Evolutionary conservation across 2,888 invertebrate species (phyloP).

Genomic region (Cephonodes hylas): DNA sequence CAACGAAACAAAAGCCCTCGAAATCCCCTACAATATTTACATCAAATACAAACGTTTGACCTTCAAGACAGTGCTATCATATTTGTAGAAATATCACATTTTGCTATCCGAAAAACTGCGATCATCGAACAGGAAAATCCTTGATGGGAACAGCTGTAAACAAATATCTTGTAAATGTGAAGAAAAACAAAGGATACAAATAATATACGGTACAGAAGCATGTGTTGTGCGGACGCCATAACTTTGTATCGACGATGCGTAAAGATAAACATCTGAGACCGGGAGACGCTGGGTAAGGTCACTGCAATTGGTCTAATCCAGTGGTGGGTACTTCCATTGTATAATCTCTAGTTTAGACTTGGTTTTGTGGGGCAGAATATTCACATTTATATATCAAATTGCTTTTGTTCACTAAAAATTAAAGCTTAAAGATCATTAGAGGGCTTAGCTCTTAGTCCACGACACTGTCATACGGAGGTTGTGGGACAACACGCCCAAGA

Average conservation of each 20-base stretch:
- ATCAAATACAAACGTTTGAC: too few species aligned
- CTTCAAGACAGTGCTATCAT: neutral
- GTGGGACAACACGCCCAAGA: too few species aligned
- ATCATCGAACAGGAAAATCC: neutral
- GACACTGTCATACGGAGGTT: neutral
- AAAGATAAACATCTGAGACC: constrained; percentile 31
- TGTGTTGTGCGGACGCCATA: constrained; percentile 29
- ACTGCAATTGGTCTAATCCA: neutral
- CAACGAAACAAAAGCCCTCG: too few species aligned
- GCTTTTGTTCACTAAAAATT: too few species aligned
- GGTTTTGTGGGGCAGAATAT: too few species aligned
- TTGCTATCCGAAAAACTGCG: neutral
- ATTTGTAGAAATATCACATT: neutral
- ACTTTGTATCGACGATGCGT: constrained; percentile 30
- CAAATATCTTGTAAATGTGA: constrained; percentile 6
- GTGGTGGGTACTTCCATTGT: too few species aligned
- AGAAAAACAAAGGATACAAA: constrained; percentile 14
- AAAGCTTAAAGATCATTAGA: too few species aligned
- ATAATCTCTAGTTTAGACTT: too few species aligned
- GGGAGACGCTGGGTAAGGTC: constrained; percentile 2
- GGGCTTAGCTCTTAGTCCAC: too few species aligned
- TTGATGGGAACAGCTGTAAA: constrained; percentile 10
- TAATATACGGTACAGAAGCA: constrained; percentile 27
- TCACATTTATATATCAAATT: too few species aligned
- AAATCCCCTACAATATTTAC: too few species aligned